Evolutionary conservation across 2,888 invertebrate species (phyloP).

Genomic region (Spodoptera exigua): DNA sequence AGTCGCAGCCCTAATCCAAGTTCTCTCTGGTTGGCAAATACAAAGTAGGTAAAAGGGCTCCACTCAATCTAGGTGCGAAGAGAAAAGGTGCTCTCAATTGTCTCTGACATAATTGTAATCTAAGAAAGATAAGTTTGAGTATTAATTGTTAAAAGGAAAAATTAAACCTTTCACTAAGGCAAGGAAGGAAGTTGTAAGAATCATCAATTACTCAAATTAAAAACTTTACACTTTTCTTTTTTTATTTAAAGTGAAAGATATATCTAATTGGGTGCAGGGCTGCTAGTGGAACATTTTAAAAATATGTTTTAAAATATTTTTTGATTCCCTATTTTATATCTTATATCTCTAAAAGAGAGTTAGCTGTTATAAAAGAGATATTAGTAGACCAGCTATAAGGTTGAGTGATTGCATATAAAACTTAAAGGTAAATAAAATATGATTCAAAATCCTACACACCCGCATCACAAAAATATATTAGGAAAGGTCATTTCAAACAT

Average conservation of each 20-base stretch:
- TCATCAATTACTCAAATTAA: conserved; percentile 42
- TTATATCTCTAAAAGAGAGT: too few species aligned
- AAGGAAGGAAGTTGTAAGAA: conserved; percentile 41
- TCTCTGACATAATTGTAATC: conserved; percentile 49
- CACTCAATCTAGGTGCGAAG: conserved; percentile 46
- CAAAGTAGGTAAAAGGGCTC: conserved; percentile 35
- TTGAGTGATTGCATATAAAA: too few species aligned
- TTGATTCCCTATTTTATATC: too few species aligned
- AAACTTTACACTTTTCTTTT: conserved; percentile 17
- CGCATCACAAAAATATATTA: too few species aligned
- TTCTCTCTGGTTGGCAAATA: conserved; percentile 29
- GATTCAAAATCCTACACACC: too few species aligned
- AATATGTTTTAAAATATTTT: too few species aligned
- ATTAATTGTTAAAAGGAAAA: conserved; percentile 43
- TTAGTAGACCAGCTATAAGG: too few species aligned
- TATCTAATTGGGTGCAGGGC: conserved; percentile 1
- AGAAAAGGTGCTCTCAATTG: conserved; percentile 55
- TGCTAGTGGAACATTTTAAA: neutral
- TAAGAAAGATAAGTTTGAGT: conserved; percentile 51
- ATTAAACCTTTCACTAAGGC: conserved; percentile 43
- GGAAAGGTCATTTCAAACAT: too few species aligned
- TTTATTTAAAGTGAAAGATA: neutral
- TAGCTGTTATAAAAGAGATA: too few species aligned
- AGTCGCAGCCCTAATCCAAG: conserved; percentile 29
- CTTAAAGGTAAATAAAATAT: too few species aligned